Base-by-base conservation (phyloP, 2,113 vertebrate species). In the zebrafish (Danio rerio) region DNA sequence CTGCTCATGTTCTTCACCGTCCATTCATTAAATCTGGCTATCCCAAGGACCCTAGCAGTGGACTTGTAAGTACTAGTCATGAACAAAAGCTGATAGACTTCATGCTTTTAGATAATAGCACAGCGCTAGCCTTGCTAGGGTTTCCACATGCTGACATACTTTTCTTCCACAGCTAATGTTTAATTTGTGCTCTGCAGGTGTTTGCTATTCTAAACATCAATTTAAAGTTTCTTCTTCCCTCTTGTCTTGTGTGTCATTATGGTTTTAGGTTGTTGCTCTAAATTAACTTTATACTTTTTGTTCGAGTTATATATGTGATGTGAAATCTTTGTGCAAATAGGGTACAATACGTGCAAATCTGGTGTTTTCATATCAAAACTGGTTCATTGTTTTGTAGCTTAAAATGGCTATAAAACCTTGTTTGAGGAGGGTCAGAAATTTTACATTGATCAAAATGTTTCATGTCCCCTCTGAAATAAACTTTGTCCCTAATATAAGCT, bases 1-100 rank as follows among this genome's bases (percentile, higher is more conserved):
- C 87, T 76, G 85, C 87, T 87, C 91, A 96, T 93, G 92, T 82
- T 12, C 88, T 86, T 84, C 95, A 93, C 93, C 96, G 95, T 91
- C 92, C 93, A 91, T 91, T 92, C 90, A 87, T 95, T 94, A 98
- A 96, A 96, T 84, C 88, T 90, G 89, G 55, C 92, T 91, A 93
- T 92, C 92, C 93, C 93, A 95, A 96, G 91, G 96, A 96, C 88
- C 91, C 92, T 88, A 91, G 84, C 93, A 92, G 89, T 92, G 92
- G 93, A 91, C 92, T 95, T 90, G 97, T 99, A 95, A 99, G 98
- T 98, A 98, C 95, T 80, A 59, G 55, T 62, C 16, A 21, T 45
- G 43, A 49, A 31, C 18, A 21, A 69, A 47, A 74, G 65, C 47
- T 61, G 45, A 20, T 31, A 72, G 68, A 65, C 13, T n/a, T 58